These are phyloP conservation scores for Cairina moschata DNA, from an alignment of 2,113 vertebrate genomes.

Conservation along the genomic window DNA sequence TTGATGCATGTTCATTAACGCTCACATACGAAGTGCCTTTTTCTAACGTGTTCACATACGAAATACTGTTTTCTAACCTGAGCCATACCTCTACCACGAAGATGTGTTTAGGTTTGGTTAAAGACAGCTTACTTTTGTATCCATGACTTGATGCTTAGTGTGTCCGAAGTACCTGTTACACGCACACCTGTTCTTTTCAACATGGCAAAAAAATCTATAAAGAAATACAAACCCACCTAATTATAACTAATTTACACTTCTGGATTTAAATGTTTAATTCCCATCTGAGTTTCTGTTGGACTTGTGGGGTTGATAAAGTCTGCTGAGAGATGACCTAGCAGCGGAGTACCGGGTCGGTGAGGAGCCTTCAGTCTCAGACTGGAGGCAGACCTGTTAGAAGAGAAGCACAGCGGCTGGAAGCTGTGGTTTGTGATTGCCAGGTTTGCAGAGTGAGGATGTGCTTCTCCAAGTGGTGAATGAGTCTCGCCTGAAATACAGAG, in stretches of 20 bases:
- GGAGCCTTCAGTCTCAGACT: not conserved
- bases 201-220: not conserved
- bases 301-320: not conserved
- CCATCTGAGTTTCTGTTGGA: not conserved
- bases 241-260: not conserved
- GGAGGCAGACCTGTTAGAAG: not conserved
- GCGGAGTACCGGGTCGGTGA: not conserved
- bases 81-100: not conserved
- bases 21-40: not conserved
- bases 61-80: not conserved
- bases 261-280: not conserved
- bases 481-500: not conserved
- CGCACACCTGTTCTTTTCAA: not conserved
- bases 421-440: not conserved
- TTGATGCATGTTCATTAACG: not conserved
- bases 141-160: not conserved
- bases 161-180: not conserved
- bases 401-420: not conserved
- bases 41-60: not conserved
- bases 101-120: not conserved
- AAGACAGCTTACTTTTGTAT: not conserved
- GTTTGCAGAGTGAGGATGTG: not conserved
- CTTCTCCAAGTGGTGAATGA: not conserved
- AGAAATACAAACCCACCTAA: not conserved
- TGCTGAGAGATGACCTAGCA: not conserved